phyloP scores from a whole-genome alignment of 2,888 invertebrate genomes.

The Aromia moschata region DNA sequence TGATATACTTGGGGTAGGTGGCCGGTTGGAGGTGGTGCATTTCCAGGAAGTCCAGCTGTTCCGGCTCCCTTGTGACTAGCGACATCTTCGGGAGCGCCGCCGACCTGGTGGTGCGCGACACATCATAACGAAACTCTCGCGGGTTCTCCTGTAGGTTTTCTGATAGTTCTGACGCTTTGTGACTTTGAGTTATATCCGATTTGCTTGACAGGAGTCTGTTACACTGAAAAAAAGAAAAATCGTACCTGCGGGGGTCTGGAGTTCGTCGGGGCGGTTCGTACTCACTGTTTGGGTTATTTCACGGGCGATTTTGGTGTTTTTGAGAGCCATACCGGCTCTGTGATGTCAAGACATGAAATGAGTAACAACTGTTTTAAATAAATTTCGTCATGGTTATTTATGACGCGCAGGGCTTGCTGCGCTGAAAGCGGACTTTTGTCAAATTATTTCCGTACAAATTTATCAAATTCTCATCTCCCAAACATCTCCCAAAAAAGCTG shows the following conservation, averaged over 20 bases:
- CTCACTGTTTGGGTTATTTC: conserved; percentile 43
- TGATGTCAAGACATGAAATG: conserved; percentile 24
- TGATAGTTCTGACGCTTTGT: conserved; percentile 17
- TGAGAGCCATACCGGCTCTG: conserved; percentile 44
- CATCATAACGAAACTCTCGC: conserved; percentile 27
- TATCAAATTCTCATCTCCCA: too few relatives aligned
- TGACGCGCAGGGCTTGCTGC: conserved; percentile 22
- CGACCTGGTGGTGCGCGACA: conserved; percentile 31
- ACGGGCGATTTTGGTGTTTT: conserved; percentile 45
- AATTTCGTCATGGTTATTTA: conserved; percentile 33
- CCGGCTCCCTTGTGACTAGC: conserved; percentile 23
- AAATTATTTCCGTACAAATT: too few relatives aligned
- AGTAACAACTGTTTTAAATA: conserved; percentile 33
- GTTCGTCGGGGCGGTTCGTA: conserved; percentile 7
- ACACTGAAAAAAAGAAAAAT: conserved; percentile 32
- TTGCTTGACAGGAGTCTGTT: conserved; percentile 34
- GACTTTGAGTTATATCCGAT: conserved; percentile 24
- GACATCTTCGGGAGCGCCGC: conserved; percentile 27
- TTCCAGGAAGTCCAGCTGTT: conserved; percentile 16
- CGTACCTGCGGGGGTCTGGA: background rate
- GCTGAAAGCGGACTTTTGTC: too few relatives aligned
- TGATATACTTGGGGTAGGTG: conserved; percentile 31
- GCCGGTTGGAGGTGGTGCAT: conserved; percentile 40
- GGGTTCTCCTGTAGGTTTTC: conserved; percentile 10
- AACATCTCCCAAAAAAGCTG: too few relatives aligned